Percentiles rank a stretch among this genome's conserved stretches.
phyloP scores from a whole-genome alignment of 2,888 invertebrate species.

The Nesidiocoris tenuis region DNA sequence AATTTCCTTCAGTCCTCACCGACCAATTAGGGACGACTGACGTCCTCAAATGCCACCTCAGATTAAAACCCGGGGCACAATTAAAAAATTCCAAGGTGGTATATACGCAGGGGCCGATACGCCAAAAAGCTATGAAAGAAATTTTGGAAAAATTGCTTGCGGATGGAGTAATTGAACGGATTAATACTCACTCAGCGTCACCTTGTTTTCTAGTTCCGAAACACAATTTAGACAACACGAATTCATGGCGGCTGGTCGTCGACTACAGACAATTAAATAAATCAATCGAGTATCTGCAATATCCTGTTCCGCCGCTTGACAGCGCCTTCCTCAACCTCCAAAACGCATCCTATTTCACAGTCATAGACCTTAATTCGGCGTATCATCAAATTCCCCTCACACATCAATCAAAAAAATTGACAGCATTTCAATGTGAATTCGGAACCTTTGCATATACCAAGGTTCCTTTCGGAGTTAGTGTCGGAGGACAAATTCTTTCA shows the following conservation, averaged over 20 bases:
- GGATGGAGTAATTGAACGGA: slow-evolving; percentile 13
- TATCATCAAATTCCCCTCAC: slow-evolving; percentile 43
- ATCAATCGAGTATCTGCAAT: slow-evolving; percentile 1
- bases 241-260: slow-evolving; percentile 45
- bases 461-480: slow-evolving; percentile 44
- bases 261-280: slow-evolving; percentile 46
- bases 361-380: slow-evolving; percentile 39
- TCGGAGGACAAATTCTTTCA: slow-evolving; percentile 19
- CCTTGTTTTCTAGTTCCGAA: slow-evolving; percentile 26
- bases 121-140: not conserved
- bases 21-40: not conserved
- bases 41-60: too few relatives aligned
- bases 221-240: not conserved
- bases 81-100: slow-evolving; percentile 11
- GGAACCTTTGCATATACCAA: slow-evolving; percentile 36
- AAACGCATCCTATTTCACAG: slow-evolving; percentile 17
- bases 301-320: slow-evolving; percentile 30
- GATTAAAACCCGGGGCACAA: slow-evolving; percentile 10
- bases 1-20: slow-evolving; percentile 18
- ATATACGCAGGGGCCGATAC: slow-evolving; percentile 8
- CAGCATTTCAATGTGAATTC: slow-evolving; percentile 39
- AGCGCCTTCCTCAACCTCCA: slow-evolving; percentile 13
- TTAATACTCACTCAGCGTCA: slow-evolving; percentile 4
- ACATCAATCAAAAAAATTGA: slow-evolving; percentile 15
- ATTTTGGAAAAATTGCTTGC: slow-evolving; percentile 15